Base-by-base conservation (phyloP, 2,797 vertebrate species). In the Emydoidea blandingii region DNA sequence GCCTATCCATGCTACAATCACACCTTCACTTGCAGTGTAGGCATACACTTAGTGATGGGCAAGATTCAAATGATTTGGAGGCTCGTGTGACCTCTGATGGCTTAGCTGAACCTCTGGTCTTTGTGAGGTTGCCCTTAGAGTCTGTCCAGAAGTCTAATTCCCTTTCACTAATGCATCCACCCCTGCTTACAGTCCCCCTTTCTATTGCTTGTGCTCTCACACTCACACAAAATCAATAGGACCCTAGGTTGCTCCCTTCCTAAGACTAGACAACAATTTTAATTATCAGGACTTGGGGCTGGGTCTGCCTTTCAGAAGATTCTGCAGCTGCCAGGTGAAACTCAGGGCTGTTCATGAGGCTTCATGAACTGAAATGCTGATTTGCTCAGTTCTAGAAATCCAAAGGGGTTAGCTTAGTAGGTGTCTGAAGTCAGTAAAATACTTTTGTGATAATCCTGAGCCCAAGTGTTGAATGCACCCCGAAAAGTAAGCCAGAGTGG, bases 291-390 rank as follows among this genome's bases (percentile, higher is more conserved):
- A 44, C 74, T 25, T 74, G 41, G 31, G 25, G 59, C 49, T 12
- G 6, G 31, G 1, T 12, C 80, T 79, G 65, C 81, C 68, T 34
- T 76, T 56, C 31, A 3, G 34, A 56, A 50, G 41, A 12, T 44
- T 59, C 27, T 29, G 44, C 54, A 62, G 31, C 4, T 1, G 23
- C 21, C 31, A 59, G n/a, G 6, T 1, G 0, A 0, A 0, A 81
- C 25, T 7, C 52, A 27, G n/a, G 56, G 16, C 18, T 49, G 62
- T 53, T 8, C 44, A 1, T 1, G 0, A 79, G 1, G 12, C 6
- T 44, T 79, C 83, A 79, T 47, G 41, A 59, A 49, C 6, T 47
- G 44, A 59, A 41, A 47, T 41, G 37, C 25, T n/a, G 23, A 76
- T 37, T 37, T 79, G 49, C 44, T 59, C 1, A 0, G n/a, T 49